These are phyloP conservation scores for Himalopsyche anomala DNA, from an alignment of 2,888 invertebrate species.

Conservation along the genomic window DNA sequence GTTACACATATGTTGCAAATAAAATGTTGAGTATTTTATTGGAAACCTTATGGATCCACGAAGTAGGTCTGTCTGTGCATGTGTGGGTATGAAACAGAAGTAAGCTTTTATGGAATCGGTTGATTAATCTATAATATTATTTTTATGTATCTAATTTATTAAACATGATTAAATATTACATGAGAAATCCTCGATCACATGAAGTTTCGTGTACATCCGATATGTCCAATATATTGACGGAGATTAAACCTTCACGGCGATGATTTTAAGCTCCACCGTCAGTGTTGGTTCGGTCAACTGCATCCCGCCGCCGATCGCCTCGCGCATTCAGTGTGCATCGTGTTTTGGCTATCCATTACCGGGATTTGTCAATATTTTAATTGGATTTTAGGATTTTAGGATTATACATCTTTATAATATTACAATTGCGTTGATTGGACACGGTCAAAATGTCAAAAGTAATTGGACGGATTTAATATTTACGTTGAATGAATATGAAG, in stretches of 20 bases:
- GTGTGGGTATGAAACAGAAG: too few species aligned
- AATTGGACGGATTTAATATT: too few species aligned
- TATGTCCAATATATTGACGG: neutral
- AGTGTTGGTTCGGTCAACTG: neutral
- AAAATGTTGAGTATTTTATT: too few species aligned
- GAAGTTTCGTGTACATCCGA: neutral
- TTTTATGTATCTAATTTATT: too few species aligned
- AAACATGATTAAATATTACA: neutral
- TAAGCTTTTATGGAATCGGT: too few species aligned
- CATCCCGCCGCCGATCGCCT: neutral
- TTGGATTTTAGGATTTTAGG: constrained; percentile 14
- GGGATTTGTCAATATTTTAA: neutral
- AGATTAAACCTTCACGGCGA: neutral
- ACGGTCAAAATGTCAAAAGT: neutral
- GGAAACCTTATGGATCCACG: too few species aligned
- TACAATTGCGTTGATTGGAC: neutral
- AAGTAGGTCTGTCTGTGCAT: too few species aligned
- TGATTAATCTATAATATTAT: too few species aligned
- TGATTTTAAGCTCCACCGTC: constrained; percentile 16
- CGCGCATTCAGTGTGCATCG: neutral
- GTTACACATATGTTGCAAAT: too few species aligned
- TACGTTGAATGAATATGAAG: too few species aligned
- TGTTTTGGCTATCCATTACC: neutral
- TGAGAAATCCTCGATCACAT: neutral
- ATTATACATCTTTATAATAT: neutral